Base-by-base conservation (phyloP, 1,140 invertebrate genomes). In the Calephelis virginiensis region DNA sequence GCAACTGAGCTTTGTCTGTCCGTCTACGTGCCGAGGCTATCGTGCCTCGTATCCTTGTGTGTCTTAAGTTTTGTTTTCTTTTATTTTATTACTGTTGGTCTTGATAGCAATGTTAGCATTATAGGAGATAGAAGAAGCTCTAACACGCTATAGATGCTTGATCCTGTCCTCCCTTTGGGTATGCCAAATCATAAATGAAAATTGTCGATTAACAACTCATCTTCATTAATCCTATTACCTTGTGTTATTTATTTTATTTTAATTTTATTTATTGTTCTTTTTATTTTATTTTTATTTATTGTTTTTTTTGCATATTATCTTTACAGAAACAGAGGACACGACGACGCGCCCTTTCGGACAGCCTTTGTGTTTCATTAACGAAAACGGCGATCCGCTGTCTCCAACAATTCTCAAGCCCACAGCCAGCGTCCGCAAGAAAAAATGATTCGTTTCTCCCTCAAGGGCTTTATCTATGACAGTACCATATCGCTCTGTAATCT, bases 341-440 rank as follows among this genome's bases (percentile, higher is more conserved):
- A 94, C 93, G 71, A 94, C 93, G 71, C 93, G 95, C 84, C 94
- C 95, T 47, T 96, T 96, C 82, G 95, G 95, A 77, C 94, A 95
- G 78, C 95, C 95, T 45, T 85, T 96, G 81, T 93, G 94, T 89
- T 91, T 96, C 80, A 81, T 91, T 69, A 90, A 91, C 73, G 93
- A 93, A 78, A 92, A 93, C 72, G 93, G 92, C 80, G 92, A 93
- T 79, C 86, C 91, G 53, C 88, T 92, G 69, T 92, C 92, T 69
- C 88, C 91, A 48, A 88, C 91, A 48, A 90, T 92, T 77, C 81
- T 87, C 76, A 92, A 92, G 80, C 78, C 87, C 72, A 88, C 86
- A 75, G 89, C 85, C 78, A 91, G 86, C 81, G 85, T 91, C 77
- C 83, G 85, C 80, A 91, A 90, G 85, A 92, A 90, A 91, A 88